phyloP scores from a whole-genome alignment of 1,140 invertebrate genomes.

The Arctopsyche grandis region DNA sequence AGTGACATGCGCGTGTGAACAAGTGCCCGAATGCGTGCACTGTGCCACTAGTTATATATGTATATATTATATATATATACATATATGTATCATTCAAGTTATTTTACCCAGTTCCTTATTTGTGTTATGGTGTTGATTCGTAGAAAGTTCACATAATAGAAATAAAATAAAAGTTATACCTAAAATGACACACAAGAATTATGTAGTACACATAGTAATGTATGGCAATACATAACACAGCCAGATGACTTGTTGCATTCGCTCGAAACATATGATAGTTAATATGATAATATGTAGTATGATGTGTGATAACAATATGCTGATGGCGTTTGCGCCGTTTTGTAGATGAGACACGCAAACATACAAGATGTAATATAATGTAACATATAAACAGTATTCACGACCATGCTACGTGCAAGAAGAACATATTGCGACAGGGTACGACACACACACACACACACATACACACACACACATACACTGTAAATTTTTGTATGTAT shows the following conservation, averaged over 20 bases:
- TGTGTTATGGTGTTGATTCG: too few relatives aligned
- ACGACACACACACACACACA: slow-evolving; percentile 56
- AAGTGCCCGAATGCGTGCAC: too few relatives aligned
- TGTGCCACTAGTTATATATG: too few relatives aligned
- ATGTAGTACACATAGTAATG: too few relatives aligned
- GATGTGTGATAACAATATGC: not conserved
- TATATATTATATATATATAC: too few relatives aligned
- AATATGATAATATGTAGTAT: not conserved
- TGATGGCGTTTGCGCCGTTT: not conserved
- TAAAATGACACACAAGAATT: too few relatives aligned
- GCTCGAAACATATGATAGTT: not conserved
- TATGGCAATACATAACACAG: not conserved
- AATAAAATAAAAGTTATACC: too few relatives aligned
- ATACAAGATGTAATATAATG: not conserved
- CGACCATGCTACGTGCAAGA: slow-evolving; percentile 83
- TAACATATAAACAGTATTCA: slow-evolving; percentile 55
- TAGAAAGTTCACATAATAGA: too few relatives aligned
- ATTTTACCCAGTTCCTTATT: too few relatives aligned
- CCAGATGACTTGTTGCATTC: not conserved
- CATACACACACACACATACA: slow-evolving; percentile 48
- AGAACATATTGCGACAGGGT: slow-evolving; percentile 67
- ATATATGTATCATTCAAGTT: too few relatives aligned
- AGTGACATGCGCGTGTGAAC: too few relatives aligned
- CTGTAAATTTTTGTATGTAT: too few relatives aligned
- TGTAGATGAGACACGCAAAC: not conserved